Conservation (phyloP, 1,140 invertebrate species). For the Megalonaias nervosa region DNA sequence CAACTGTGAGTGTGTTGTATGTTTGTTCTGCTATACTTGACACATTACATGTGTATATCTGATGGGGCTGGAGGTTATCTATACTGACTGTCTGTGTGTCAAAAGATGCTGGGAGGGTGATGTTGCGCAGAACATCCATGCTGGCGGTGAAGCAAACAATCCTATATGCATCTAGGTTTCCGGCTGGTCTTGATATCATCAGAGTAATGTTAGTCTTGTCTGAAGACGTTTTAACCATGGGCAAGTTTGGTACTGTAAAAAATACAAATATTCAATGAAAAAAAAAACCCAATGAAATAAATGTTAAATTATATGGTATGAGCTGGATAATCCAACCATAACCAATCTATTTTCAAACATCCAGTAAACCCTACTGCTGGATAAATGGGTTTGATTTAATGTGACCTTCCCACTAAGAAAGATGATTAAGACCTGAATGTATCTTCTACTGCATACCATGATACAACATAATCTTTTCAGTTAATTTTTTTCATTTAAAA, state of each 20-base stretch:
- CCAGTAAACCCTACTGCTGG: not conserved
- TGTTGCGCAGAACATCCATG: conserved; percentile 26
- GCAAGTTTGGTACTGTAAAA: conserved; percentile 55
- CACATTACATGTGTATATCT: conserved; percentile 50
- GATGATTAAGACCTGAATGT: too few species aligned
- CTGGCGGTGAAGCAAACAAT: conserved; percentile 31
- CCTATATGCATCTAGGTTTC: conserved; percentile 43
- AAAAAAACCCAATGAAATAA: not conserved
- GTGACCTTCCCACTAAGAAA: too few species aligned
- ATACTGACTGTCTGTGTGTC: conserved; percentile 26
- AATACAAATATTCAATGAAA: not conserved
- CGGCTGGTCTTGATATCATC: conserved; percentile 37
- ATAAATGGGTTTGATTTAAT: not conserved
- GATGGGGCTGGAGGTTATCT: conserved; percentile 42
- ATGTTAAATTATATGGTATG: not conserved
- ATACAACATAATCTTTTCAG: too few species aligned
- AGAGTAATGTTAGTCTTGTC: conserved; percentile 38
- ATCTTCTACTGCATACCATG: too few species aligned
- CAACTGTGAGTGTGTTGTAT: conserved; percentile 22
- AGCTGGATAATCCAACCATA: not conserved
- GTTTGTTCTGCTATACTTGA: conserved; percentile 34
- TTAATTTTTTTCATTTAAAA: too few species aligned
- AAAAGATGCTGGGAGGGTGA: conserved; percentile 3
- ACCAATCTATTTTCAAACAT: not conserved
- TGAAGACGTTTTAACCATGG: conserved; percentile 24